Conservation (phyloP, 2,888 invertebrate genomes). For the Nebria salina region DNA sequence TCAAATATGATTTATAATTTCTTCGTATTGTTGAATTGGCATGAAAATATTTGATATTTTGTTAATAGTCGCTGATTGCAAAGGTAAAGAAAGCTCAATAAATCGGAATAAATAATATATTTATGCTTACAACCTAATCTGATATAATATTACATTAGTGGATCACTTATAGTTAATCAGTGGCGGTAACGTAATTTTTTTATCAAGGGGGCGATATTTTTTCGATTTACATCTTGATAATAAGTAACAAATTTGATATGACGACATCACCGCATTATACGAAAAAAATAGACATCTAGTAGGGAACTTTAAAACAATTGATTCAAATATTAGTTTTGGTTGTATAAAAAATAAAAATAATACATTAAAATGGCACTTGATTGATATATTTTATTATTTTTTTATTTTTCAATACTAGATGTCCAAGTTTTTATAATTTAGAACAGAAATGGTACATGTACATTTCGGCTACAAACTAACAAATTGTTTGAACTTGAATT, state of each 20-base stretch:
- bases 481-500: conserved; percentile 56
- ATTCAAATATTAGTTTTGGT: conserved; percentile 2
- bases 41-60: too few relatives aligned
- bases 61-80: too few relatives aligned
- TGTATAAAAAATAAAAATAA: background rate
- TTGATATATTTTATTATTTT: conserved; percentile 19
- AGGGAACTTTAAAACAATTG: background rate
- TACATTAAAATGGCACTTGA: conserved; percentile 9
- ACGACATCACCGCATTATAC: conserved; percentile 26
- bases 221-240: conserved; percentile 38
- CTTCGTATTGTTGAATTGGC: too few relatives aligned
- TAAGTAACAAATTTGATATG: conserved; percentile 40
- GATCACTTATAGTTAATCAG: conserved; percentile 55
- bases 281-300: background rate
- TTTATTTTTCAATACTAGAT: conserved; percentile 26
- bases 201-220: background rate
- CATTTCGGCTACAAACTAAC: conserved; percentile 36
- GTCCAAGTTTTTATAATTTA: conserved; percentile 12
- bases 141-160: conserved; percentile 56
- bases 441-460: conserved; percentile 37
- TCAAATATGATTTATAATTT: too few relatives aligned
- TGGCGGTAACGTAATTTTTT: conserved; percentile 41
- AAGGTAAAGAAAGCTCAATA: background rate
- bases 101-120: conserved; percentile 60
- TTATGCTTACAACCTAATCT: conserved; percentile 56